phyloP scores from a whole-genome alignment of 2,888 invertebrate species.

The Synanthedon tipuliformis region DNA sequence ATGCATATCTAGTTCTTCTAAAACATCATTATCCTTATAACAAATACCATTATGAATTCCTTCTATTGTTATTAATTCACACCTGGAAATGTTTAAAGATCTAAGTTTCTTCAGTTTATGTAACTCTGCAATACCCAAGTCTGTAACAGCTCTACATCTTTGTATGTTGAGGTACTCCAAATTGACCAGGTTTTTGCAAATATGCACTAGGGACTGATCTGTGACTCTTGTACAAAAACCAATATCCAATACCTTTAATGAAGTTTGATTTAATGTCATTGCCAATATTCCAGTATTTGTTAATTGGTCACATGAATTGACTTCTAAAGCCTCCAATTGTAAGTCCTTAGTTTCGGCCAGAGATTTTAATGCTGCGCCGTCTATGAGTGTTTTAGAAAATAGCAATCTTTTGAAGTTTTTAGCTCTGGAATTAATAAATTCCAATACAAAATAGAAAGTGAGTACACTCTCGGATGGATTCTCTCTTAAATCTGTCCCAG shows the following conservation, averaged over 20 bases:
- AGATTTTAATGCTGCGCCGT: constrained; percentile 70
- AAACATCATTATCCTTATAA: constrained; percentile 43
- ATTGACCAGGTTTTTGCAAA: constrained; percentile 69
- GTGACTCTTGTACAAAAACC: constrained; percentile 75
- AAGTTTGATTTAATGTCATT: constrained; percentile 67
- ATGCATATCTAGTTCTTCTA: constrained; percentile 69
- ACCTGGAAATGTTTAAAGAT: constrained; percentile 75
- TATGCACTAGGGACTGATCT: constrained; percentile 71
- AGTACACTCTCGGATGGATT: constrained; percentile 76
- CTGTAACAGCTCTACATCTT: constrained; percentile 74
- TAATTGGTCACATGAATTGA: constrained; percentile 73
- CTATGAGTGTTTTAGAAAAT: constrained; percentile 77
- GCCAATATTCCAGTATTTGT: constrained; percentile 68
- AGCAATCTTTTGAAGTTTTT: constrained; percentile 69
- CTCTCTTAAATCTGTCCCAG: constrained; percentile 34
- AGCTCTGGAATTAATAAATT: constrained; percentile 67
- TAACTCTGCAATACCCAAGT: constrained; percentile 69
- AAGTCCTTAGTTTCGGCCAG: constrained; percentile 66
- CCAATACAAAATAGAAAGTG: constrained; percentile 76
- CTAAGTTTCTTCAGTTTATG: constrained; percentile 66
- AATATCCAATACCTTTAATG: constrained; percentile 71
- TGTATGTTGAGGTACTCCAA: constrained; percentile 73
- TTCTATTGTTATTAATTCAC: constrained; percentile 72
- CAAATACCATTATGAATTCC: constrained; percentile 74
- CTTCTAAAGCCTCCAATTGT: constrained; percentile 58